Conservation (phyloP, 37 sponge, comb jelly and placozoan species). For the Corticium candelabrum region DNA sequence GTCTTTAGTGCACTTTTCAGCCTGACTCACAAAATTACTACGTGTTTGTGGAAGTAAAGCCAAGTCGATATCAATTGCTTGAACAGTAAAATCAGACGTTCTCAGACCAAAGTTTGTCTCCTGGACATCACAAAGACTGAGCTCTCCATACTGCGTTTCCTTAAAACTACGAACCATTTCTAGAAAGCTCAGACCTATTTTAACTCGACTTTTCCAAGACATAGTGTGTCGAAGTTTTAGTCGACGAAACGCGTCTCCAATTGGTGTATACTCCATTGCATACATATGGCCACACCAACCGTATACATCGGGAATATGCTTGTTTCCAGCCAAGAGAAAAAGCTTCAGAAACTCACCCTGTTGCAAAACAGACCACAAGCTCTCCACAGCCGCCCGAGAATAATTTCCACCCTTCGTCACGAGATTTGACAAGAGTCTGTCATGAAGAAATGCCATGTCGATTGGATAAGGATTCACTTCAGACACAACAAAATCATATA, state of each 20-base stretch:
- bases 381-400: not conserved
- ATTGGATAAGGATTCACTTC: not conserved
- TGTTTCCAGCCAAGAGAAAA: not conserved
- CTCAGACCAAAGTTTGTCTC: not conserved
- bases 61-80: not conserved
- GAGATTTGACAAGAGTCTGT: not conserved
- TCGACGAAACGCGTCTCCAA: too few species aligned
- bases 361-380: not conserved
- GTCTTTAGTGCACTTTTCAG: not conserved
- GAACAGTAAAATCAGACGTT: not conserved
- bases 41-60: not conserved
- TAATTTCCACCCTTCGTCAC: not conserved
- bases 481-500: not conserved
- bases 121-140: not conserved
- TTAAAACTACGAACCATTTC: not conserved
- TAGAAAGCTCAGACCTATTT: not conserved
- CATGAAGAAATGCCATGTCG: too few species aligned
- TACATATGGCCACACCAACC: not conserved
- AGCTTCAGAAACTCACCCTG: not conserved
- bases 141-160: not conserved
- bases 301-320: not conserved
- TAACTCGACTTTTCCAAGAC: not conserved
- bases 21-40: not conserved
- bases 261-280: not conserved
- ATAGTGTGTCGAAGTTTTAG: too few species aligned